Conservation (phyloP, 2,113 vertebrate species). For the Chrysochloris asiatica region DNA sequence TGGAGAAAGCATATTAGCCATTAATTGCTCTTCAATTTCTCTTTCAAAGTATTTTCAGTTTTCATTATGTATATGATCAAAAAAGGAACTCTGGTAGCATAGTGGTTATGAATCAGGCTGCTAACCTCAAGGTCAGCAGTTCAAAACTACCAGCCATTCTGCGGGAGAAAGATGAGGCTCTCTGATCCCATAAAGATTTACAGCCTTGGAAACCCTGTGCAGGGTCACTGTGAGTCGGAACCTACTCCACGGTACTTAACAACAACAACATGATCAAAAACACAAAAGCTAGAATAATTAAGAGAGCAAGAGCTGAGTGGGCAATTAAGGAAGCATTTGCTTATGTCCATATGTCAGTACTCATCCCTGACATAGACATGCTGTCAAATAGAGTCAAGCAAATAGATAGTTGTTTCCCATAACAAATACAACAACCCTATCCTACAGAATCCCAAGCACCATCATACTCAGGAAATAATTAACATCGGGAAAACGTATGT, state of each 20-base stretch:
- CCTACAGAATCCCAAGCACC: background rate
- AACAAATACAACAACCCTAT: background rate
- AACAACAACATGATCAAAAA: no score
- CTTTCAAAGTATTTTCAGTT: conserved; percentile 17
- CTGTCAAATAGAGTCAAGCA: background rate
- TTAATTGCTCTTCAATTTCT: background rate
- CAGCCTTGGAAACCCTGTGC: no score
- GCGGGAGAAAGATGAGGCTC: no score
- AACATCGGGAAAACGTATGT: conserved; percentile 28
- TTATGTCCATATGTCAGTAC: background rate
- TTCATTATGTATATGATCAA: background rate
- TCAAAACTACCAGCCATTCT: no score
- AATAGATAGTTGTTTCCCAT: conserved; percentile 20
- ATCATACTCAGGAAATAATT: background rate
- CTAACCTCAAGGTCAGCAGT: no score
- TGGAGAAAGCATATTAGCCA: background rate
- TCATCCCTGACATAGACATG: background rate
- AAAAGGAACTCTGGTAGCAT: no score
- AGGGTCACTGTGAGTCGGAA: no score
- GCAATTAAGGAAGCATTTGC: conserved; percentile 37
- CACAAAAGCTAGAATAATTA: conserved; percentile 2
- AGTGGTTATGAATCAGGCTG: no score
- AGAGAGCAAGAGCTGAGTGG: background rate
- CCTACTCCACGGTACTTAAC: no score
- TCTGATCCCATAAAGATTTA: no score